Base-by-base conservation (phyloP, 2,888 invertebrate genomes). In the Heliconius hortense region DNA sequence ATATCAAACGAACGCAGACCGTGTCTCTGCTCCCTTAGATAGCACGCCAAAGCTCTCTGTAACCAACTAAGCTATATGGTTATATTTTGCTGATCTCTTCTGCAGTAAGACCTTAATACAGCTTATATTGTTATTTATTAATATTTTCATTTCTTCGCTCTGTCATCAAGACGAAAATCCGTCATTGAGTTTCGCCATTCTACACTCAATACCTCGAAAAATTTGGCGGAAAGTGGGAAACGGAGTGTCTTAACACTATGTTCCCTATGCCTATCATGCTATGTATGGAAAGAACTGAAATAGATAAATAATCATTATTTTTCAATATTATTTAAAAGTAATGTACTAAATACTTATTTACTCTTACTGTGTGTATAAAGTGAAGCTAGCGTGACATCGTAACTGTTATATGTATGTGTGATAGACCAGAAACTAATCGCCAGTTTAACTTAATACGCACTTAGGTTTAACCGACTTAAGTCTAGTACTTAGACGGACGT, bases 401-500 rank as follows among this genome's bases (percentile, higher is more conserved):
- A n/a, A 66, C 56, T 59, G 39, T 66, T 66, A 66, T 66, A 66
- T 43, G 48, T 48, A 43, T 72, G 71, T 71, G 68, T 73, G 68
- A 73, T 78, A 74, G 78, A 77, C 75, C 78, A 76, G 76, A 74
- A 72, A 77, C 60, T 79, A 80, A 77, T 78, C 78, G 78, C 72
- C 75, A 56, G 75, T 72, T 79, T 77, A 72, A 80, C 75, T 78
- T 78, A 79, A 79, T 80, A 77, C 79, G 73, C 78, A 77, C 76
- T 77, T 76, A 79, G 79, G 79, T 78, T 77, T 76, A 79, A 78
- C 77, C 70, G 75, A 77, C 78, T 76, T 78, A 79, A 80, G 81
- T 80, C 81, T 81, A 81, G 81, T 78, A 73, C 80, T 79, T 77
- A 79, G 77, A 76, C 76, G 77, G 74, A 77, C 72, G 71, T 63